Base-by-base conservation (phyloP, 2,888 invertebrate species). In the Slavum lentiscoides region DNA sequence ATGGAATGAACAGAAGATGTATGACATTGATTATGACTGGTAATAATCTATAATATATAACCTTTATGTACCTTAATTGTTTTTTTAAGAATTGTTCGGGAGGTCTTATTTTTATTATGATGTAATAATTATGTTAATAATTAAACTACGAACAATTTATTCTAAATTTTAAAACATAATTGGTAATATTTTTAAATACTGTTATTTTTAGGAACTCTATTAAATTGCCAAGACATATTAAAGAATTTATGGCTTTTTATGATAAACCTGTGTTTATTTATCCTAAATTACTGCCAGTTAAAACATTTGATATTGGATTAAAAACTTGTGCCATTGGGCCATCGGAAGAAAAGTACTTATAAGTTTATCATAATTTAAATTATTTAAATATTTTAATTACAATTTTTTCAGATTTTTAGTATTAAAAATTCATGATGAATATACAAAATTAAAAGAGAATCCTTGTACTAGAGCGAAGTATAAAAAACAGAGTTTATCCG, bases 321-420 rank as follows among this genome's bases (percentile, higher is more conserved):
- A 11, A 17, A 53, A 49, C 17, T 1, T 53, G 9, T 6, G 13
- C 30, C 68, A 61, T 69, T 15, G 49, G n/a, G 15, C 8, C 30
- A 30, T 13, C 43, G 30, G 76, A 77, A 77, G 76, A 69, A 69
- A 77, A 61, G 76, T 77, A 68, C 30, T 58, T 21, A 58, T 39
- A 21, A 21, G 23, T 53, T 15, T 8, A 1, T 23, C 7, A 17
- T 23, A n/a, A 23, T 6, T 55, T 19, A 19, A 19, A 19, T 55
- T 19, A 11, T 13, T 13, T 30, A n/a, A n/a, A n/a, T n/a, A n/a
- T n/a, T n/a, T n/a, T n/a, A 21, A 61, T 17, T 19, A 3, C 13
- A 21, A 2, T 53, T 58, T 68, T 68, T 68, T 43, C n/a, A 77
- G 76, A 21, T 4, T 69, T 62, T 37, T 77, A 1, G 37, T 69